phyloP scores from a whole-genome alignment of 1,140 invertebrate genomes.

The Thaumatotibia leucotreta region DNA sequence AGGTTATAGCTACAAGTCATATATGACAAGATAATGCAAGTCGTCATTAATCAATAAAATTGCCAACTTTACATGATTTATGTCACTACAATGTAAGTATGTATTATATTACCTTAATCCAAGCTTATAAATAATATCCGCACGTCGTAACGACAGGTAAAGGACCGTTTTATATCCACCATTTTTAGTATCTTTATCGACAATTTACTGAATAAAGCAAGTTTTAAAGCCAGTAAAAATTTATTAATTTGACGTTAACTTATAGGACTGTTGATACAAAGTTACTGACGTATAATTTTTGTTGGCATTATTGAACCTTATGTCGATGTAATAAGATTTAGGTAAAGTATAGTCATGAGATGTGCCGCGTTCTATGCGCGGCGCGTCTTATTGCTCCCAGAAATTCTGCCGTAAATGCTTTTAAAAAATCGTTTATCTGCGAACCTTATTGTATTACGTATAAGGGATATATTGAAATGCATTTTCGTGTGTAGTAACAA shows the following conservation, averaged over 20 bases:
- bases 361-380: slow-evolving; percentile 29
- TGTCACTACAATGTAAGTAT: neutral
- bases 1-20: neutral
- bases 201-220: slow-evolving; percentile 4
- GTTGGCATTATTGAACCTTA: neutral
- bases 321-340: neutral
- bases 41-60: neutral
- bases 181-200: slow-evolving; percentile 26
- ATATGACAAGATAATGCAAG: neutral
- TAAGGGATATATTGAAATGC: neutral
- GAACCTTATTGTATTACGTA: neutral
- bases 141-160: slow-evolving; percentile 22
- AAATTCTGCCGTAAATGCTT: neutral
- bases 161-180: slow-evolving; percentile 27
- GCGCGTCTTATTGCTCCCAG: slow-evolving; percentile 26
- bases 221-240: slow-evolving; percentile 5
- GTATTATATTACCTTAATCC: neutral
- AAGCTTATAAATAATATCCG: slow-evolving; percentile 3
- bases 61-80: neutral
- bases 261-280: slow-evolving; percentile 17
- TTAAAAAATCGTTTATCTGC: neutral
- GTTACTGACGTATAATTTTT: neutral
- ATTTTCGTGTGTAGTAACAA: neutral
- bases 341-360: neutral
- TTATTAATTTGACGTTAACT: slow-evolving; percentile 52